Evolutionary conservation across 2,888 invertebrate genomes (phyloP).

Genomic region (Calameuta pallipes): DNA sequence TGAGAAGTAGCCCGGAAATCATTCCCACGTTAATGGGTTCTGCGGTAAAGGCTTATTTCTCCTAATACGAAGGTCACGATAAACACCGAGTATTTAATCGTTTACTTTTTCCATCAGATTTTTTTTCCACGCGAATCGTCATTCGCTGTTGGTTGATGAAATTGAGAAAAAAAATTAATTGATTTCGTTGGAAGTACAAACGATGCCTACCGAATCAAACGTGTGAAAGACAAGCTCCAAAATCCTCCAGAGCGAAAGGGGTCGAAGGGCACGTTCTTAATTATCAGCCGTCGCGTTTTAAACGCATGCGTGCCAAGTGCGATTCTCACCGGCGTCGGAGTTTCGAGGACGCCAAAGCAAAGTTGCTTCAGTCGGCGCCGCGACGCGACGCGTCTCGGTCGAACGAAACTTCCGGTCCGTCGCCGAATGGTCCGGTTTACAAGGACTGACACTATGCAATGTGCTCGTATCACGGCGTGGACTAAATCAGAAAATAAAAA

Average conservation of each 20-base stretch:
- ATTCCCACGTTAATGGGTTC: not conserved
- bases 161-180: not conserved
- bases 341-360: not conserved
- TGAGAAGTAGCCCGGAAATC: not conserved
- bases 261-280: not conserved
- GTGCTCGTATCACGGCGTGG: not conserved
- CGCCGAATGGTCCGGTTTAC: not conserved
- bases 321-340: not conserved
- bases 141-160: not conserved
- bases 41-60: not conserved
- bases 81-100: not conserved
- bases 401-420: slow-evolving; percentile 17
- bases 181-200: not conserved
- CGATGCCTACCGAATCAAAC: not conserved
- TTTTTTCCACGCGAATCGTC: too few species aligned
- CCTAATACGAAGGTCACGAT: not conserved
- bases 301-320: not conserved
- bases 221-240: not conserved
- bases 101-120: not conserved
- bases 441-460: not conserved
- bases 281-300: not conserved
- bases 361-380: slow-evolving; percentile 45
- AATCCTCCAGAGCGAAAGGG: not conserved
- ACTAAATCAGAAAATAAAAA: not conserved
- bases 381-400: slow-evolving; percentile 43